Conservation (phyloP, 2,113 vertebrate genomes). For the Beaufortia kweichowensis region DNA sequence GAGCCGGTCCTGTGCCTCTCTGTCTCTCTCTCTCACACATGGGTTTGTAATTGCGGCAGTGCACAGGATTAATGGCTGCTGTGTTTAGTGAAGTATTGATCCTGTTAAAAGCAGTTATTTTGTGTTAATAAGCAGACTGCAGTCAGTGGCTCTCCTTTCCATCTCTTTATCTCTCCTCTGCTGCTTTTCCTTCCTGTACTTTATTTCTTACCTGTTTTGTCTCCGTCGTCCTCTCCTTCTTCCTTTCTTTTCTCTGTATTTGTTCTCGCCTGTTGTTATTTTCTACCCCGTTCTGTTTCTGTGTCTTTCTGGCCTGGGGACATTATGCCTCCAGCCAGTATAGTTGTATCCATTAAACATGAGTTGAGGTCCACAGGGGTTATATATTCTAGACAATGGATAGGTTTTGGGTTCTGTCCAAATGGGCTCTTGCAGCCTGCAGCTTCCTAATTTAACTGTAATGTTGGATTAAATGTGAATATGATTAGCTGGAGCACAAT, state of each 20-base stretch:
- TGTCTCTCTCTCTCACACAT: background rate
- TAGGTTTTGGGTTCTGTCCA: conserved; percentile 26
- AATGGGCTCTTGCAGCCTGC: conserved; percentile 12
- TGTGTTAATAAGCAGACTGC: conserved; percentile 48
- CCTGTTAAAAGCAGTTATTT: conserved; percentile 37
- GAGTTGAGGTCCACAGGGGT: conserved; percentile 42
- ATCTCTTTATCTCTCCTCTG: conserved; percentile 20
- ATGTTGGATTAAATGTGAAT: conserved; percentile 23
- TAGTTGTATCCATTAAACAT: conserved; percentile 55
- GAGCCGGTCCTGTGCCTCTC: background rate
- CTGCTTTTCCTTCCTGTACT: conserved; percentile 13
- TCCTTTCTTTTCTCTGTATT: background rate
- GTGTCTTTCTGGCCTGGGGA: conserved; percentile 32
- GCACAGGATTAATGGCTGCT: conserved; percentile 39
- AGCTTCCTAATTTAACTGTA: background rate
- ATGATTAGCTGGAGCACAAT: conserved; percentile 28
- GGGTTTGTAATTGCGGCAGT: conserved; percentile 31
- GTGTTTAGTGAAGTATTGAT: conserved; percentile 45
- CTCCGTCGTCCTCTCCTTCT: background rate
- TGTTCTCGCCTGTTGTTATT: conserved; percentile 7
- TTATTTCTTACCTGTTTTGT: conserved; percentile 33
- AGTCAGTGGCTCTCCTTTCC: conserved; percentile 19
- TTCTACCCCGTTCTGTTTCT: background rate
- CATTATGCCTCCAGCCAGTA: conserved; percentile 34
- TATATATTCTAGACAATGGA: conserved; percentile 36